Evolutionary conservation across 2,113 vertebrate genomes (phyloP).

Genomic region (Elachura formosa): DNA sequence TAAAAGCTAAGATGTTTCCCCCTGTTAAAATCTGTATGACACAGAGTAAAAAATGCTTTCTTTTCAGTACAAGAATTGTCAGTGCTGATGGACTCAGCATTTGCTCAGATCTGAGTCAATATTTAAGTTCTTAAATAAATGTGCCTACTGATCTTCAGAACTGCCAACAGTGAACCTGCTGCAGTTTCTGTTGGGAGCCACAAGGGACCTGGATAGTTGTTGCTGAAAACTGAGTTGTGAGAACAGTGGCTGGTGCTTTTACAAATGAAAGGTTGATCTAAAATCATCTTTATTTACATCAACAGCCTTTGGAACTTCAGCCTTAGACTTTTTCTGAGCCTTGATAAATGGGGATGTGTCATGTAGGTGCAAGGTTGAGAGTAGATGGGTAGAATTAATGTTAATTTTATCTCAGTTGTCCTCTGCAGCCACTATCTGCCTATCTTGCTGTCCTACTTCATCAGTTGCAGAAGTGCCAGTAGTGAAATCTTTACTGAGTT

Average conservation of each 20-base stretch:
- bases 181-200: background rate
- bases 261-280: background rate
- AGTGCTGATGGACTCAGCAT: background rate
- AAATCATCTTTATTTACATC: background rate
- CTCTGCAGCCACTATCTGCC: background rate
- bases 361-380: background rate
- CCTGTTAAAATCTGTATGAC: background rate
- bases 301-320: background rate
- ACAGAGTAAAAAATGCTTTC: background rate
- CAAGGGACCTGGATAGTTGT: background rate
- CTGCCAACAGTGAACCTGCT: background rate
- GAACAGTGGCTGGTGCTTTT: background rate
- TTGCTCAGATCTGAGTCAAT: background rate
- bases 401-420: background rate
- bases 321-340: background rate
- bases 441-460: background rate
- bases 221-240: background rate
- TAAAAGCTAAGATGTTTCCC: background rate
- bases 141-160: background rate
- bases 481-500: background rate
- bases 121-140: background rate
- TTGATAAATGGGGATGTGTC: background rate
- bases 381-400: background rate
- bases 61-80: background rate
- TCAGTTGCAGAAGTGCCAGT: background rate